phyloP scores from a whole-genome alignment of 2,113 vertebrate genomes.

The Ictalurus furcatus region DNA sequence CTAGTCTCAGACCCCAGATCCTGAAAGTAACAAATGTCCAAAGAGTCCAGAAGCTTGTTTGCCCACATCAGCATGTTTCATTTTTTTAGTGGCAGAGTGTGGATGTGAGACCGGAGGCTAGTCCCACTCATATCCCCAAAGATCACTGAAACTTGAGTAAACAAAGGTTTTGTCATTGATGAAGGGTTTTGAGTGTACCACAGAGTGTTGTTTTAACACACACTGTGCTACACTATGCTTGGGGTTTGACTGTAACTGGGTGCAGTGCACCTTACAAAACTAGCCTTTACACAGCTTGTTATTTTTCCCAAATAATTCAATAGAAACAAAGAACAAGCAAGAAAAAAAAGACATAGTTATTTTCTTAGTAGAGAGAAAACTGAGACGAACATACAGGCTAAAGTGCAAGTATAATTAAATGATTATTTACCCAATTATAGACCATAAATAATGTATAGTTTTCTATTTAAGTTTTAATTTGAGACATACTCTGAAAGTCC shows the following conservation, averaged over 20 bases:
- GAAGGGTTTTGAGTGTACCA: neutral
- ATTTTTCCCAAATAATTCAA: neutral
- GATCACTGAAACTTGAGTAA: slow-evolving; percentile 40
- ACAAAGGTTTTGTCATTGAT: slow-evolving; percentile 20
- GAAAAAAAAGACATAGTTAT: neutral
- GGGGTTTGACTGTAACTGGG: neutral
- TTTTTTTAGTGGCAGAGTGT: slow-evolving; percentile 17
- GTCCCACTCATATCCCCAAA: slow-evolving; percentile 20
- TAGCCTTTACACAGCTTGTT: neutral
- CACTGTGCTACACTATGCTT: neutral
- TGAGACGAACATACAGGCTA: neutral
- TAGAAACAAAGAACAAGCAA: neutral
- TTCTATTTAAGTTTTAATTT: neutral
- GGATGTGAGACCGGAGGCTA: neutral
- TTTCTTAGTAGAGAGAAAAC: neutral
- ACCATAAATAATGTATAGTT: neutral
- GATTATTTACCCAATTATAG: neutral
- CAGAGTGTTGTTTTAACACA: slow-evolving; percentile 26
- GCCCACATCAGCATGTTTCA: slow-evolving; percentile 48
- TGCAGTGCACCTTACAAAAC: neutral
- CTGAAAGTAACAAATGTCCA: slow-evolving; percentile 10
- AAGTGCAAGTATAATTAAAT: neutral
- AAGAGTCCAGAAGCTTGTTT: slow-evolving; percentile 32
- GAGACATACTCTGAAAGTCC: neutral
- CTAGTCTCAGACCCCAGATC: slow-evolving; percentile 3